Percentiles rank a stretch among this genome's conserved stretches.
Conservation (phyloP, 2,797 vertebrate genomes). For the Borostomias antarcticus region DNA sequence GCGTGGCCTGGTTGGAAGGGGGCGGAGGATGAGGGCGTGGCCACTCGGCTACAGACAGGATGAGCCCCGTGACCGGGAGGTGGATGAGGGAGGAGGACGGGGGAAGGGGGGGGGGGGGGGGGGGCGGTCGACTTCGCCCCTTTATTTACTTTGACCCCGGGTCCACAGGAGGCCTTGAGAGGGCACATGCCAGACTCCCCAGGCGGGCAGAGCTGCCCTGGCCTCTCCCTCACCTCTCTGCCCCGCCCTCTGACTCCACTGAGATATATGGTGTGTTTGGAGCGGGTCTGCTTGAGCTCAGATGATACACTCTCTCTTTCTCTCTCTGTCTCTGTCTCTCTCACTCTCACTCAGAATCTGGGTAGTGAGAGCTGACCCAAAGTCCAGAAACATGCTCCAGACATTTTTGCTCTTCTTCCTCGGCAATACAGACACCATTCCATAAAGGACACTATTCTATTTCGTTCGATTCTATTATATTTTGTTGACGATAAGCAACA, state of each 20-base stretch:
- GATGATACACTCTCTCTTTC: slow-evolving; percentile 28
- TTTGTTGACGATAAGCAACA: no score
- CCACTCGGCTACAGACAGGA: slow-evolving; percentile 48
- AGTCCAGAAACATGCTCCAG: slow-evolving; percentile 36
- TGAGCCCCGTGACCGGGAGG: slow-evolving; percentile 63
- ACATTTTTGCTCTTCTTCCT: slow-evolving; percentile 27
- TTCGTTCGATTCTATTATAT: no score
- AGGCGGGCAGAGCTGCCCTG: slow-evolving; percentile 75
- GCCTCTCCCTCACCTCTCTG: slow-evolving; percentile 74
- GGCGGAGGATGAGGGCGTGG: slow-evolving; percentile 67
- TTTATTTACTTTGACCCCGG: slow-evolving; percentile 81
- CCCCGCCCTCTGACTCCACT: slow-evolving; percentile 72
- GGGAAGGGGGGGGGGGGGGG: slow-evolving; percentile 50
- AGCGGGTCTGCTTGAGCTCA: slow-evolving; percentile 41
- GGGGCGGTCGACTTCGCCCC: slow-evolving; percentile 66
- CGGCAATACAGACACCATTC: slow-evolving; percentile 7
- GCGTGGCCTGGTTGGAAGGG: slow-evolving; percentile 59
- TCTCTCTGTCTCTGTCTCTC: not conserved
- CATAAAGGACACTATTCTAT: not conserved
- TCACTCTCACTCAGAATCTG: slow-evolving; percentile 30
- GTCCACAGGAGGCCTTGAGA: slow-evolving; percentile 69
- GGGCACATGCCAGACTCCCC: slow-evolving; percentile 83
- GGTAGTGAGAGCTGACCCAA: slow-evolving; percentile 19
- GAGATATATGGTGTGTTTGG: slow-evolving; percentile 72
- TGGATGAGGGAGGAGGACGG: slow-evolving; percentile 23